These are phyloP conservation scores for Calyptomena viridis DNA, from an alignment of 2,113 vertebrate species.

Conservation along the genomic window DNA sequence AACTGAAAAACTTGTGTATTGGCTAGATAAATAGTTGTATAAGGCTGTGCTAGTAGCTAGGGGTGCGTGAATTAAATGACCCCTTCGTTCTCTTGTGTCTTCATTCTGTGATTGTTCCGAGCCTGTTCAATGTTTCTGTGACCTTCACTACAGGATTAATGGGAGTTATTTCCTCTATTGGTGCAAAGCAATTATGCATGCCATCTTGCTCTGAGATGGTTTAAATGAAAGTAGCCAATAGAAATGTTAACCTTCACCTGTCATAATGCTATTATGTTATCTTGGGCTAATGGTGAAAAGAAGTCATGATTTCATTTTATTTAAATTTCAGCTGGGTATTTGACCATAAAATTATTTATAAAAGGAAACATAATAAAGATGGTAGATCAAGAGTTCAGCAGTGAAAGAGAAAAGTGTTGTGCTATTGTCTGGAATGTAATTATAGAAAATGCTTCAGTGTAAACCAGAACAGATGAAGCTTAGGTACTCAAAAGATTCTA, in stretches of 20 bases:
- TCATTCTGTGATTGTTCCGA: conserved; percentile 8
- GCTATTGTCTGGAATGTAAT: conserved; percentile 21
- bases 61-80: conserved; percentile 10
- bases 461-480: background rate
- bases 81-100: background rate
- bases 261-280: conserved; percentile 53
- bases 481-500: background rate
- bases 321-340: conserved; percentile 55
- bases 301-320: conserved; percentile 59
- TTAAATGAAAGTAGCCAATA: conserved; percentile 56
- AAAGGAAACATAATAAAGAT: conserved; percentile 14
- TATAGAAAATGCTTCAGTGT: background rate
- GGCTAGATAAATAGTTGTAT: background rate
- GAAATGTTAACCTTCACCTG: conserved; percentile 61
- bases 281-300: conserved; percentile 35
- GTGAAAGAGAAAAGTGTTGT: conserved; percentile 28
- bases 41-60: background rate
- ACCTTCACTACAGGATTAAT: conserved; percentile 54
- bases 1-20: background rate
- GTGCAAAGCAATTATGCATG: conserved; percentile 47
- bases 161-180: conserved; percentile 44
- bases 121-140: conserved; percentile 7
- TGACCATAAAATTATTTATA: conserved; percentile 62
- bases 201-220: conserved; percentile 47
- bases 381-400: conserved; percentile 33